A percentile compares a stretch with the other conserved stretches of the same genome.
These are phyloP conservation scores for Gymnobelideus leadbeateri DNA, from an alignment of 2,113 vertebrate genomes.

Conservation along the genomic window DNA sequence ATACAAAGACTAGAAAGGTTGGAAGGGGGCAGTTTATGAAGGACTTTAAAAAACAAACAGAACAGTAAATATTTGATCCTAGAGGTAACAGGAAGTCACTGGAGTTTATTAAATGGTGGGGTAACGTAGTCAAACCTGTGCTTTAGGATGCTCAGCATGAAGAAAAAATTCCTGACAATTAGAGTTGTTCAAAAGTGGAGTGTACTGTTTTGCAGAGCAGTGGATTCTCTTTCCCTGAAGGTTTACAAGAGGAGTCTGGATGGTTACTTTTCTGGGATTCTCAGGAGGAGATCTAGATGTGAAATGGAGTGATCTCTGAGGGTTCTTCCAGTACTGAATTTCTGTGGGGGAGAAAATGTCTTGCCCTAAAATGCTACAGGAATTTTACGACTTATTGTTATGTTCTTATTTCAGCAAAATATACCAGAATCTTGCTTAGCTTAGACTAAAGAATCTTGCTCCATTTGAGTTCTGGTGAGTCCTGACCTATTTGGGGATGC, in stretches of 20 bases:
- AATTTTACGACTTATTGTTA: neutral
- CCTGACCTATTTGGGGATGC: neutral
- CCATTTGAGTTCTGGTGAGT: neutral
- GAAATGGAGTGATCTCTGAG: neutral
- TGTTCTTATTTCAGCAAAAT: neutral
- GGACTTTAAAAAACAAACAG: neutral
- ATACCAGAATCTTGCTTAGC: neutral
- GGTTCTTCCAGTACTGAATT: neutral
- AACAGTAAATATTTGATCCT: neutral
- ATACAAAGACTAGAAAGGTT: neutral
- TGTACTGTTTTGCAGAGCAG: neutral
- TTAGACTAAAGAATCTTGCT: neutral
- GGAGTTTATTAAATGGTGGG: neutral
- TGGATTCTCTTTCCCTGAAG: neutral
- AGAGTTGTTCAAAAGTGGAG: neutral
- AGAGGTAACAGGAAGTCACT: neutral
- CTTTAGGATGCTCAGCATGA: neutral
- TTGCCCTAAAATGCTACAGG: neutral
- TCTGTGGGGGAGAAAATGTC: neutral
- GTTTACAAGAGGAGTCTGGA: neutral
- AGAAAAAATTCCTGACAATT: neutral
- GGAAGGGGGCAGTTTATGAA: neutral
- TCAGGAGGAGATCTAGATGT: neutral
- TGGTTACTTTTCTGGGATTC: neutral
- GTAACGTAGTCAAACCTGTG: neutral